Base-by-base conservation (phyloP, 2,888 invertebrate genomes). In the Meandrusa payeni region DNA sequence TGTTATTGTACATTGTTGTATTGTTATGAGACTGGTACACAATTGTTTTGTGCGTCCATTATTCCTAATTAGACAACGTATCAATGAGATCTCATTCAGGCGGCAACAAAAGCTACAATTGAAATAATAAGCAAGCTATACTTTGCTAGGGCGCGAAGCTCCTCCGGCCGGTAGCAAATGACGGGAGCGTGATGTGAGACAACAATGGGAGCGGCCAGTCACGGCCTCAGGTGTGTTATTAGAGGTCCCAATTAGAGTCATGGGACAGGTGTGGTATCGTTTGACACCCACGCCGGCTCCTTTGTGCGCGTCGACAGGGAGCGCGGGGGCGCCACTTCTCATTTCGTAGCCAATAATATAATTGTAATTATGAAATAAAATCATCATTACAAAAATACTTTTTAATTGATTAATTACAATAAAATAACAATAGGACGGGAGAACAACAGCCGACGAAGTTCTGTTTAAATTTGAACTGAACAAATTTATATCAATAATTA, bases 171-270 rank as follows among this genome's bases (percentile, higher is more conserved):
- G 54, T 46, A 47, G 52, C 51, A 55, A 59, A 64, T 61, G 51
- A 64, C 55, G 62, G 61, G 63, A 59, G 52, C 45, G 53, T 52
- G 48, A 52, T 39, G 48, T 5, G 10, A 7, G 5, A 5, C 17
- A 19, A 43, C 43, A 38, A 38, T 26, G 7, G n/a, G 32, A 31
- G 13, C 26, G 10, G 20, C 37, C 31, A 37, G 43, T 43, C 43
- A 50, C 48, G 50, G 39, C 13, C 11, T 24, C 39, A 27, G 38
- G 24, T 20, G 31, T 43, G 12, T 41, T 27, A 41, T 41, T 41
- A 54, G 52, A 56, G 57, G 62, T 61, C 61, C 61, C 60, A 60
- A 64, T 66, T 65, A 59, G 28, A 41, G 29, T 6, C 7, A n/a
- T n/a, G 19, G 6, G 15, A 26, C 43, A 37, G 42, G 29, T 37